Base-by-base conservation (phyloP, 1,140 invertebrate species). In the Sesamia nonagrioides region DNA sequence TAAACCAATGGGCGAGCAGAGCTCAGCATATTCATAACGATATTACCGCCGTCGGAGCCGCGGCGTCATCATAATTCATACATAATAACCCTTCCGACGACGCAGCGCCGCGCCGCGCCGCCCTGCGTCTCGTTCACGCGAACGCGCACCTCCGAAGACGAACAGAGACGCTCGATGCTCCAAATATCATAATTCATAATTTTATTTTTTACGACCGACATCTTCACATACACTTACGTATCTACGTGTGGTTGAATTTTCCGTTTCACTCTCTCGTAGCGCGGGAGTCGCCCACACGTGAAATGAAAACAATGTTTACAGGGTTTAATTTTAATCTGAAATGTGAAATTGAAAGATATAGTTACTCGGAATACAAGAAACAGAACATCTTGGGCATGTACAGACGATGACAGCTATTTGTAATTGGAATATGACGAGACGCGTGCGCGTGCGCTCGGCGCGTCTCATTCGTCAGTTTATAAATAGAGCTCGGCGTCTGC, bases 11-110 rank as follows among this genome's bases (percentile, higher is more conserved):
- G 85, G 92, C 88, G 93, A 89, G 77, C 85, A 82, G 90, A 89
- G 79, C 89, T 84, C 85, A 86, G 92, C 91, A 94, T 95, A 95
- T 95, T 95, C 93, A 95, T 94, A 94, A 95, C 92, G 90, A 91
- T 94, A 95, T 94, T 95, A 94, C 93, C 88, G 93, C 89, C 92
- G 91, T 84, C 92, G 91, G 91, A 91, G 91, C 85, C 84, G 85
- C 90, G 87, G 87, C 91, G 91, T 93, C 92, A 89, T 95, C 93
- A 95, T 95, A 94, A 95, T 93, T 95, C 93, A 95, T 95, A 95
- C 89, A 94, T 95, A 95, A 95, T 95, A 95, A 95, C 93, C 93
- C 93, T 95, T 95, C 89, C 87, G 88, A 89, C 89, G 88, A 82
- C 87, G 89, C 77, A 82, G 85, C 88, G 84, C 77, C 85, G 89